Base-by-base conservation (phyloP, 2,888 invertebrate species). In the Gisinianus flammeolus region DNA sequence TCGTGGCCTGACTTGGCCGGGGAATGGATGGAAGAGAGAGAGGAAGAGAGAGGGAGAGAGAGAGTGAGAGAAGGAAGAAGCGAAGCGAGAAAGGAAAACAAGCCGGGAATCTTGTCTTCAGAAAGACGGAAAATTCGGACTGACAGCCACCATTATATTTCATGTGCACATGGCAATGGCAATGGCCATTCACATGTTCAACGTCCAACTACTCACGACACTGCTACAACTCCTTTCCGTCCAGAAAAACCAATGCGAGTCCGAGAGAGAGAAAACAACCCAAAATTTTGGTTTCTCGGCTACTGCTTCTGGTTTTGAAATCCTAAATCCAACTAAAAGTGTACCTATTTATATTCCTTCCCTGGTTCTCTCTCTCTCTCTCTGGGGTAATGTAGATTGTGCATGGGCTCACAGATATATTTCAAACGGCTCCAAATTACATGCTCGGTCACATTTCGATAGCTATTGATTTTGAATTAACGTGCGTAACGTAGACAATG, bases 141-240 rank as follows among this genome's bases (percentile, higher is more conserved):
- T 74, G 73, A 74, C 73, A 73, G 62, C 33, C 35, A 62, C 64
- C 66, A 74, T 74, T 74, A 64, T 62, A 35, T 74, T 74, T 74
- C 62, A 62, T 73, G 72, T 73, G 72, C 62, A 33, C 28, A 12
- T 33, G 26, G 22, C n/a, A 66, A 8, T 66, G 58, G 58, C 58
- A 58, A 22, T 56, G 22, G 22, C 58, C 1, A n/a, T 58, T n/a
- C 26, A 22, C 58, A 5, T 5, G n/a, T 58, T 58, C 58, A 10
- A 58, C 58, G 2, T 58, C 22, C 24, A 4, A 2, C 44, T 2
- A 44, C 35, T 35, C 6, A 6, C 6, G 64, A 64, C 64, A 26
- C 19, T 64, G n/a, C n/a, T n/a, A n/a, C n/a, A n/a, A n/a, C 28
- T 35, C 5, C 6, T 35, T 35, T 35, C 12, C 35, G 35, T 44